Conservation (phyloP, 2,113 vertebrate genomes). For the Hyperoodon ampullatus region DNA sequence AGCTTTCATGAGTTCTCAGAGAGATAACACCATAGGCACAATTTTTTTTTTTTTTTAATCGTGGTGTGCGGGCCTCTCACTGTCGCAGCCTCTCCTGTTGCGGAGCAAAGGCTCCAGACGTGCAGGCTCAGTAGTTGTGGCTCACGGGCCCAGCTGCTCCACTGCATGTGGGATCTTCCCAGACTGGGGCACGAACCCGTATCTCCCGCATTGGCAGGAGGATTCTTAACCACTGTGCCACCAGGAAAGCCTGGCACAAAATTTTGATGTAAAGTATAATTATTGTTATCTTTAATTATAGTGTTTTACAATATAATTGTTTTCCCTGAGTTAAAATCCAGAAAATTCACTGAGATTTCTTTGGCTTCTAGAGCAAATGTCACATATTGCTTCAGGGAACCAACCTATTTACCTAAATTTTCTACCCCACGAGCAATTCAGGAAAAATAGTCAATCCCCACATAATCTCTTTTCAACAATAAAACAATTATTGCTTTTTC, state of each 20-base stretch:
- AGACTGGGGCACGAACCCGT: too few relatives aligned
- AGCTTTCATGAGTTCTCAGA: not conserved
- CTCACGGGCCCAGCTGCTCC: too few relatives aligned
- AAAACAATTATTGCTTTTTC: not conserved
- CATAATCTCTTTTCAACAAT: not conserved
- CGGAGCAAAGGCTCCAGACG: too few relatives aligned
- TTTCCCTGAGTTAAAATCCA: constrained; percentile 55
- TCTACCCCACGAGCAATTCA: not conserved
- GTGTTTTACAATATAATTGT: constrained; percentile 33
- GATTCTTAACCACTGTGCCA: too few relatives aligned
- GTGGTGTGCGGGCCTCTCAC: too few relatives aligned
- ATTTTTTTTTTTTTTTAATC: too few relatives aligned
- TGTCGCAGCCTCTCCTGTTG: too few relatives aligned
- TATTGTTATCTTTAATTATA: constrained; percentile 31
- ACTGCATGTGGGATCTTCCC: too few relatives aligned
- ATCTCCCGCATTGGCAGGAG: too few relatives aligned
- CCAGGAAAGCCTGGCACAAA: not conserved
- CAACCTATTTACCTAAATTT: not conserved
- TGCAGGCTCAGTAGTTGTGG: too few relatives aligned
- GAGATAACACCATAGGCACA: not conserved
- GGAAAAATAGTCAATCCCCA: not conserved
- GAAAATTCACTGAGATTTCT: constrained; percentile 18
- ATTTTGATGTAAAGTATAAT: not conserved
- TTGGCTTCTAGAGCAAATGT: constrained; percentile 2
- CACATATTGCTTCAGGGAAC: not conserved